Percentiles rank a stretch among this genome's conserved stretches.
Evolutionary conservation across 2,113 vertebrate species (phyloP).

Genomic region (Puffinus mauretanicus): DNA sequence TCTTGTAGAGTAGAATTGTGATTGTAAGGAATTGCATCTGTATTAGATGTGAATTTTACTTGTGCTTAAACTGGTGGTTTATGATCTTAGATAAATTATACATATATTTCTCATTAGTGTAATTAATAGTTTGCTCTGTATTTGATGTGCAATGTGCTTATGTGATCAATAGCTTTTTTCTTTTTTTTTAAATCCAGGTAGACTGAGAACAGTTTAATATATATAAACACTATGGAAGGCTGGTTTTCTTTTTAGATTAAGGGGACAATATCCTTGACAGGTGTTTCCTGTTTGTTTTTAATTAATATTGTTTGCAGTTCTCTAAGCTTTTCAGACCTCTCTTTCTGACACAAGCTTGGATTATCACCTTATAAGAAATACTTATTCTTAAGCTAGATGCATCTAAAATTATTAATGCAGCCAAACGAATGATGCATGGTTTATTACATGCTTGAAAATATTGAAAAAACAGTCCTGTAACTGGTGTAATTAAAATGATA

Average conservation of each 20-base stretch:
- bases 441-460: background rate
- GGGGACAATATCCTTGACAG: background rate
- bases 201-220: background rate
- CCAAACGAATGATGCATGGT: background rate
- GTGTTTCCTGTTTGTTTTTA: conserved; percentile 19
- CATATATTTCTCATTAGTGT: background rate
- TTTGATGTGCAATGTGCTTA: background rate
- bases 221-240: background rate
- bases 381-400: background rate
- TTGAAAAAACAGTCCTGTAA: background rate
- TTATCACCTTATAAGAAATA: background rate
- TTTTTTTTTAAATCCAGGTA: background rate
- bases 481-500: background rate
- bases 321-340: background rate
- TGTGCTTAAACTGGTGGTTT: background rate
- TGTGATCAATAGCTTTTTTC: background rate
- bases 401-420: background rate
- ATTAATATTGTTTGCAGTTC: background rate
- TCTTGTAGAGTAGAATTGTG: background rate
- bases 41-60: background rate
- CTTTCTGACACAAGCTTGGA: background rate
- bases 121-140: background rate
- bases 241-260: background rate
- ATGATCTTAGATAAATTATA: background rate
- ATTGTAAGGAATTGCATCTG: background rate